Evolutionary conservation across 2,113 vertebrate genomes (phyloP), one percentile per base, ranked within the genome.

Genomic region (Conger conger): DNA sequence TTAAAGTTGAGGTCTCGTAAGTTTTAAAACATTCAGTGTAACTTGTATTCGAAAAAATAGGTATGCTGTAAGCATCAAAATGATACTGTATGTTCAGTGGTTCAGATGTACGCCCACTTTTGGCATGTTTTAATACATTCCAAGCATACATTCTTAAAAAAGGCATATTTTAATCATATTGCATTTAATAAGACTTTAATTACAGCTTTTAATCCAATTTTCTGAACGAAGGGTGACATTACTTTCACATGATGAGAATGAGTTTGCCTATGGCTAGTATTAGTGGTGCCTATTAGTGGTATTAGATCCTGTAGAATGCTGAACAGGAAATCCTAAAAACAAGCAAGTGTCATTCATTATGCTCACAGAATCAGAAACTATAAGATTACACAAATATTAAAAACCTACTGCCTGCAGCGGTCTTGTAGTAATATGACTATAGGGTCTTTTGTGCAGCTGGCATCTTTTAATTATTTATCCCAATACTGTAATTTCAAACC

Each of bases 391-490:
- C n/a, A 81, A 73, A 81, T 73, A 23, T 33, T 79, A 73, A 30
- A 57, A 85, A 50, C 37, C 30, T 3, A 78, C 76, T 35, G 68
- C 68, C 68, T 11, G n/a, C 15, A 17, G 68, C 5, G 33, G n/a
- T 73, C 11, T 30, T 73, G 68, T n/a, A 30, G 11, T n/a, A 77
- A 77, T 83, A 40, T 83, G 68, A 77, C 76, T 78, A 77, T 35
- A 3, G 17, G 8, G 63, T 42, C 63, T 83, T 35, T 27, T 30
- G 38, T 45, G 36, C 60, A 30, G 63, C 37, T 83, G 78, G 78
- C 37, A 80, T 80, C 18, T 45, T 50, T 15, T 83, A 38, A 83
- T 83, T 83, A 23, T 54, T 76, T 60, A 83, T 20, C 36, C 36
- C 53, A 23, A 9, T 37, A 60, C 36, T 35, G 20, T 82, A 33